Evolutionary conservation across 2,113 vertebrate species (phyloP).

Genomic region (Rhinichthys klamathensis): DNA sequence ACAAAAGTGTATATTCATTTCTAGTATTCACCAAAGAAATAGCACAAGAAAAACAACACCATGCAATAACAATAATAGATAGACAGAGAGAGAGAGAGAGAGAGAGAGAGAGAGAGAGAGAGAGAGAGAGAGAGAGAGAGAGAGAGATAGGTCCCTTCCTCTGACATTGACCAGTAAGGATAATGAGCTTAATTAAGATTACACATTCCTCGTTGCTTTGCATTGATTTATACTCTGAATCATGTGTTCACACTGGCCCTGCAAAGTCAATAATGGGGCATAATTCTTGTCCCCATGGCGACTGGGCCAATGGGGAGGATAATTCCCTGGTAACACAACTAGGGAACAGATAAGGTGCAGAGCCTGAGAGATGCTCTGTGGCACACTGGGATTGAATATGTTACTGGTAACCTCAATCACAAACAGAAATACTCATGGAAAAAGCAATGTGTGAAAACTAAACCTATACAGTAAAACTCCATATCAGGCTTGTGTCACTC

Average conservation of each 20-base stretch:
- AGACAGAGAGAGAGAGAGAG: neutral
- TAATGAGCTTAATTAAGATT: slow-evolving; percentile 6
- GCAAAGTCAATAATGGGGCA: slow-evolving; percentile 45
- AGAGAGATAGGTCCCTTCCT: neutral
- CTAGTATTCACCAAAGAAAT: neutral
- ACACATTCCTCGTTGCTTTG: neutral
- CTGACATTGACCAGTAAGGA: neutral
- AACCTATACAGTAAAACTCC: neutral
- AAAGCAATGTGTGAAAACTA: neutral
- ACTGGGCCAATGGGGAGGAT: slow-evolving; percentile 29
- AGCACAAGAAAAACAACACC: neutral
- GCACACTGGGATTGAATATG: slow-evolving; percentile 1
- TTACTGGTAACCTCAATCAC: slow-evolving; percentile 14
- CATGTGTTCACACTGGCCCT: slow-evolving; percentile 30
- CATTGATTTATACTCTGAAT: slow-evolving; percentile 39
- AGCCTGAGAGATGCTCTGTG: slow-evolving; percentile 10
- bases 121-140: no score
- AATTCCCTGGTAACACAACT: slow-evolving; percentile 46
- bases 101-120: neutral
- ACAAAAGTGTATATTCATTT: neutral
- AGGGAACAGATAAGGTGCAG: slow-evolving; percentile 19
- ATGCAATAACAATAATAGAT: neutral
- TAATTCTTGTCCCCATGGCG: slow-evolving; percentile 46
- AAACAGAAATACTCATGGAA: slow-evolving; percentile 12
- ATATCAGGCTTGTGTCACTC: neutral